Evolutionary conservation across 2,113 vertebrate genomes (phyloP).

Genomic region (Rhinolophus sinicus): DNA sequence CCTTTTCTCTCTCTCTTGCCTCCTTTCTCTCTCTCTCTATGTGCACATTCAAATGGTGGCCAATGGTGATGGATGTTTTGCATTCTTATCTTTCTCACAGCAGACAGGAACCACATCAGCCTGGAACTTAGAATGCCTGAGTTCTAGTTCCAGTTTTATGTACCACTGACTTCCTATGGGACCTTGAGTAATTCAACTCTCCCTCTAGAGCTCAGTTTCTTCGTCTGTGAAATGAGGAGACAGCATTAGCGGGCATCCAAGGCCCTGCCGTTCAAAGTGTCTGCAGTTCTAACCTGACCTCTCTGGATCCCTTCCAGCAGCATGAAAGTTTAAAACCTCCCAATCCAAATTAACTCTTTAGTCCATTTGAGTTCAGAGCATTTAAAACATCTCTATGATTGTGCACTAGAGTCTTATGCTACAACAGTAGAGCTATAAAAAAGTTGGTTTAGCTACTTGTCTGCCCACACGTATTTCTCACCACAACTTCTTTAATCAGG

Average conservation of each 20-base stretch:
- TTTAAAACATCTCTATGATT: background rate
- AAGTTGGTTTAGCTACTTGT: background rate
- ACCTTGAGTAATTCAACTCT: background rate
- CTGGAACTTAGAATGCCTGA: background rate
- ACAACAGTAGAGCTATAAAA: background rate
- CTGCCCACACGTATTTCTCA: background rate
- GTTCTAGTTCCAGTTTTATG: background rate
- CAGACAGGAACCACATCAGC: background rate
- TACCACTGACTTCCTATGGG: background rate
- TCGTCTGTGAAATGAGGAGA: background rate
- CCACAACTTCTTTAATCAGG: background rate
- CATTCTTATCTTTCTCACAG: background rate
- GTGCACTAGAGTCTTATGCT: background rate
- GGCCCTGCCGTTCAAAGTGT: background rate
- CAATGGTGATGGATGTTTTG: background rate
- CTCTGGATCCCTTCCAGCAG: background rate
- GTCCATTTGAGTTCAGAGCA: background rate
- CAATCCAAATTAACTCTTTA: constrained; percentile 13
- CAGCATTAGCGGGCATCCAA: background rate
- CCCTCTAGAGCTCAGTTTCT: background rate
- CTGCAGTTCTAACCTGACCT: background rate
- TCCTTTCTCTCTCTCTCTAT: too few relatives aligned
- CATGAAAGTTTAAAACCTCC: constrained; percentile 7
- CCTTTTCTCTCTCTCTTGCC: background rate
- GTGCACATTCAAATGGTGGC: background rate